A percentile compares a stretch with the other conserved stretches of the same genome.
These are phyloP conservation scores for Caenorhabditis macrosperma DNA, from an alignment of 2,888 invertebrate genomes.

Conservation along the genomic window DNA sequence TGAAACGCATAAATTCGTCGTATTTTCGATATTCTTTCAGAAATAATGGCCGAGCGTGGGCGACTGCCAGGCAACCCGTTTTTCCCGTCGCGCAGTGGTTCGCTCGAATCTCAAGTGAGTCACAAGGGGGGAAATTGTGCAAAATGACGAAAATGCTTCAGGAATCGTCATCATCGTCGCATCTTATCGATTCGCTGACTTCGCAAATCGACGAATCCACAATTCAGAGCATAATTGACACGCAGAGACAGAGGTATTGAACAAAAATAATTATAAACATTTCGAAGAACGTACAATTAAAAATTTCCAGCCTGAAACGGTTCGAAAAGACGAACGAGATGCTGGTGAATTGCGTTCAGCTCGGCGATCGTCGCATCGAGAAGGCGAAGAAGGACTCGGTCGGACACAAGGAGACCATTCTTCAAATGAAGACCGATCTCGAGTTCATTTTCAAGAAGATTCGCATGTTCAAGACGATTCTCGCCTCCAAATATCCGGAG, in stretches of 20 bases:
- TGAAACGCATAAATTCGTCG: background rate
- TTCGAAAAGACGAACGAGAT: conserved; percentile 99
- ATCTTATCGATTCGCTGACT: conserved; percentile 62
- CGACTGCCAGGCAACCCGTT: conserved; percentile 47
- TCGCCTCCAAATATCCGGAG: conserved; percentile 73
- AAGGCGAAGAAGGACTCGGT: conserved; percentile 91
- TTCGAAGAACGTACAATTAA: no score
- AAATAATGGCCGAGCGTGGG: conserved; percentile 1
- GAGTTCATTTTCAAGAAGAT: conserved; percentile 95
- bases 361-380: conserved; percentile 91
- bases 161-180: conserved; percentile 55
- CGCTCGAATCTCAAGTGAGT: conserved; percentile 21
- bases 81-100: conserved; percentile 46
- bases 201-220: conserved; percentile 75
- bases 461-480: conserved; percentile 81
- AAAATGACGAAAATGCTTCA: conserved; percentile 4
- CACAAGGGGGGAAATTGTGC: background rate
- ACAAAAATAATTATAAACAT: no score
- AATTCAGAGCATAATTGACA: conserved; percentile 74
- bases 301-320: conserved; percentile 86
- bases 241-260: conserved; percentile 75
- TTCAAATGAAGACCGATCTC: conserved; percentile 90
- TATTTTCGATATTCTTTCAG: no score
- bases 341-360: conserved; percentile 94
- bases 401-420: conserved; percentile 89